Conservation (phyloP, 2,888 invertebrate genomes). For the Cheilosia variabilis region DNA sequence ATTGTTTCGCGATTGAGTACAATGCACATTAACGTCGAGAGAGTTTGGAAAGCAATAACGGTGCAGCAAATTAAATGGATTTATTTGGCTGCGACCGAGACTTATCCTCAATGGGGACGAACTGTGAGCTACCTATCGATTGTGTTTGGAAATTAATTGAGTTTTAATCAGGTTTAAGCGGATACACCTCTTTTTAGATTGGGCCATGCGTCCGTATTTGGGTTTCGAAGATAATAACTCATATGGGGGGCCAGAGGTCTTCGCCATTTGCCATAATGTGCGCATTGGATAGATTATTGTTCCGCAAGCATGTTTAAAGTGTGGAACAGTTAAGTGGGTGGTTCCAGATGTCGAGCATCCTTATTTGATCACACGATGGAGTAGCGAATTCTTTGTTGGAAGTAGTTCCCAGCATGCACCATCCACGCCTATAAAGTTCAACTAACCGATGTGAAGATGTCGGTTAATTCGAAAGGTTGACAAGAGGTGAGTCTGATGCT, state of each 20-base stretch:
- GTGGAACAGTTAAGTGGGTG: slow-evolving; percentile 23
- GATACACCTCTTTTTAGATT: slow-evolving; percentile 15
- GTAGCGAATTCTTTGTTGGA: not conserved
- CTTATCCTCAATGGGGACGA: slow-evolving; percentile 46
- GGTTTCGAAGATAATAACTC: slow-evolving; percentile 43
- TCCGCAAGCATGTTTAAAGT: not conserved
- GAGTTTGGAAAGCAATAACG: slow-evolving; percentile 61
- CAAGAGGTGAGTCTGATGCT: not conserved
- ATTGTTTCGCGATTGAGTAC: slow-evolving; percentile 44
- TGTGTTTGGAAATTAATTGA: slow-evolving; percentile 66
- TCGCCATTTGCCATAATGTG: slow-evolving; percentile 41
- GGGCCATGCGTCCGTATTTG: slow-evolving; percentile 32
- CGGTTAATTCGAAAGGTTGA: not conserved
- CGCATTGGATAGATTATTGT: slow-evolving; percentile 5
- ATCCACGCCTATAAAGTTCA: not conserved
- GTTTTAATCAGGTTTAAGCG: slow-evolving; percentile 64
- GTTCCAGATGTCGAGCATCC: slow-evolving; percentile 9
- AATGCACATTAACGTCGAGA: slow-evolving; percentile 45
- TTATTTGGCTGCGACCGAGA: slow-evolving; percentile 17
- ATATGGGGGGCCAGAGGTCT: slow-evolving; percentile 40
- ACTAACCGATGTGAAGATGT: not conserved
- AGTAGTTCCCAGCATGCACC: not conserved
- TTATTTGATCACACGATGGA: not conserved
- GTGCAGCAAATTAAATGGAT: slow-evolving; percentile 62
- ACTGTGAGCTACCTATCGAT: slow-evolving; percentile 29